Conservation (phyloP, 2,888 invertebrate species). For the Yponomeuta plumbellus region DNA sequence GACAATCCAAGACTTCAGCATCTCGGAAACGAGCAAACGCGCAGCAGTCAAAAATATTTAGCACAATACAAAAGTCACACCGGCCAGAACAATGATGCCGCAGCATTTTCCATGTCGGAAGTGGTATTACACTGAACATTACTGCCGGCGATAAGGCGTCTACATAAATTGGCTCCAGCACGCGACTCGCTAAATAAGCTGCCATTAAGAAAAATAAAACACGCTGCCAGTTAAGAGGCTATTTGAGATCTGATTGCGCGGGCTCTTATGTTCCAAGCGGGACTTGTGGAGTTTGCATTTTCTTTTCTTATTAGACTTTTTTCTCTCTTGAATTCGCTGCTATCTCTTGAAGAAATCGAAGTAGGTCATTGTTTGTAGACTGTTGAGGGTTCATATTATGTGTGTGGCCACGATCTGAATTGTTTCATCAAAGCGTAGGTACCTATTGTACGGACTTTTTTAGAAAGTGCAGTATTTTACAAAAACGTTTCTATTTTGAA, state of each 20-base stretch:
- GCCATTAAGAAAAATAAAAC: conserved; percentile 14
- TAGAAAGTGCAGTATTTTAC: too few relatives aligned
- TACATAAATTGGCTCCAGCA: conserved; percentile 63
- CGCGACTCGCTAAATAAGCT: conserved; percentile 40
- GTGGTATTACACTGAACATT: conserved; percentile 70
- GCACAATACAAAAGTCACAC: background rate
- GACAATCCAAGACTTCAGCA: background rate
- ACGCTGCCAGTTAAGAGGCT: background rate
- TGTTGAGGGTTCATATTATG: too few relatives aligned
- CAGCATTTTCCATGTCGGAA: conserved; percentile 71
- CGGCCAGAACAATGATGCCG: conserved; percentile 48
- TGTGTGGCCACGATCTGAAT: too few relatives aligned
- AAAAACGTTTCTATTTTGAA: too few relatives aligned
- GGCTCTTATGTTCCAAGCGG: background rate
- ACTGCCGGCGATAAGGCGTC: conserved; percentile 65
- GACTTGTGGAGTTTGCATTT: background rate
- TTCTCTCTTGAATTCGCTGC: background rate
- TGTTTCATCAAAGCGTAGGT: too few relatives aligned
- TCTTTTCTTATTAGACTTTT: background rate
- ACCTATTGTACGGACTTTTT: too few relatives aligned
- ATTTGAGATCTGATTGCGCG: conserved; percentile 20
- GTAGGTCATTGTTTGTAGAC: background rate
- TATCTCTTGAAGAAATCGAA: background rate
- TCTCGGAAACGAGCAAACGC: background rate
- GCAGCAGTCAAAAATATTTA: background rate